phyloP scores from a whole-genome alignment of 1,140 invertebrate genomes.

The Rhagoletis pomonella region DNA sequence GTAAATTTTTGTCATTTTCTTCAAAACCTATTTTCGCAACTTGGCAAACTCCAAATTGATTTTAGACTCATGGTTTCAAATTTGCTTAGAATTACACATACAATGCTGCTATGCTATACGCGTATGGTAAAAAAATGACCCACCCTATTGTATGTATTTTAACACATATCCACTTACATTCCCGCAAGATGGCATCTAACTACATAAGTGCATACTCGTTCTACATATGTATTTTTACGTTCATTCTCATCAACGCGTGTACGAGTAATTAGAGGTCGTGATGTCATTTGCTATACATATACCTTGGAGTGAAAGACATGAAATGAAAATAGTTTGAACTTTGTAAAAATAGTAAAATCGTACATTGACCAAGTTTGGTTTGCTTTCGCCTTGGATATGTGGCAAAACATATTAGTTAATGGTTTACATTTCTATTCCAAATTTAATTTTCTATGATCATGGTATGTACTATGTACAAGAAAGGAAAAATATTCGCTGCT shows the following conservation, averaged over 20 bases:
- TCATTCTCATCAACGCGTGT: not conserved
- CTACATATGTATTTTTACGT: not conserved
- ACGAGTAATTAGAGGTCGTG: not conserved
- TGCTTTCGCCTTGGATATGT: not conserved
- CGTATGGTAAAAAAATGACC: not conserved
- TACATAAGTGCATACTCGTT: too few relatives aligned
- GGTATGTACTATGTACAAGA: too few relatives aligned
- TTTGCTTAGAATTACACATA: too few relatives aligned
- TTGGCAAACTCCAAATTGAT: too few relatives aligned
- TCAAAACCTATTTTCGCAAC: too few relatives aligned
- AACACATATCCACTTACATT: not conserved
- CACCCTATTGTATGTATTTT: not conserved
- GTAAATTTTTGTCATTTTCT: too few relatives aligned
- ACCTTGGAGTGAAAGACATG: not conserved
- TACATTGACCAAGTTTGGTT: slow-evolving; percentile 4
- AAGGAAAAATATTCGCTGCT: too few relatives aligned
- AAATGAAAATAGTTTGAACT: not conserved
- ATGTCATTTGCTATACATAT: slow-evolving; percentile 10
- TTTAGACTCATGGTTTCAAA: too few relatives aligned
- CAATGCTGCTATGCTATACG: not conserved
- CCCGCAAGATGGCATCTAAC: not conserved
- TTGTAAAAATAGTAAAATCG: slow-evolving; percentile 13
- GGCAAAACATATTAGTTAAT: too few relatives aligned
- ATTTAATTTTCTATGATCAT: too few relatives aligned
- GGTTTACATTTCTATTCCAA: too few relatives aligned